These are phyloP conservation scores for Tetraodon nigroviridis DNA, from an alignment of 2,113 vertebrate genomes.

Conservation along the genomic window DNA sequence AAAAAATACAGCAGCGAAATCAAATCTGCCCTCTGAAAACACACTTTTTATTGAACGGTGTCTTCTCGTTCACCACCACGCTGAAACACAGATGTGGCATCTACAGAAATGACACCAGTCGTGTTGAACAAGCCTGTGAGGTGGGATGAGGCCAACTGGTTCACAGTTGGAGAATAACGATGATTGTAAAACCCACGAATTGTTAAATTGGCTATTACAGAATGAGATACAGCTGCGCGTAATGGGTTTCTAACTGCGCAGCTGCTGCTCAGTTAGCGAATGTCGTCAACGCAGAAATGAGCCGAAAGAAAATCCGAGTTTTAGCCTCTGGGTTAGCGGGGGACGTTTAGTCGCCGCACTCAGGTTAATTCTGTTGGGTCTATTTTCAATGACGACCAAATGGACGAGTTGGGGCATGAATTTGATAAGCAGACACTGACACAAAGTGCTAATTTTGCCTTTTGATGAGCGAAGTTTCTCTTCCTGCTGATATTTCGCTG, in stretches of 20 bases:
- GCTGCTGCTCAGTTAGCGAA: slow-evolving; percentile 25
- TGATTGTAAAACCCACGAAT: slow-evolving; percentile 4
- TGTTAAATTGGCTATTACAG: slow-evolving; percentile 14
- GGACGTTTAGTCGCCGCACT: slow-evolving; percentile 13
- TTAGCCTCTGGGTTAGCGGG: background rate
- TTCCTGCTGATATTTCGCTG: too few species aligned
- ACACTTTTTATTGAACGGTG: too few species aligned
- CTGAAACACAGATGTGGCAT: too few species aligned
- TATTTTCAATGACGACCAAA: slow-evolving; percentile 7
- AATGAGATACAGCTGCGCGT: slow-evolving; percentile 10
- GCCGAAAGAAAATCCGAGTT: slow-evolving; percentile 13
- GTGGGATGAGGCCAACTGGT: background rate
- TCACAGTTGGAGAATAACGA: slow-evolving; percentile 3
- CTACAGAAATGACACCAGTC: too few species aligned
- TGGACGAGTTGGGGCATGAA: background rate
- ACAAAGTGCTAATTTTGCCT: too few species aligned
- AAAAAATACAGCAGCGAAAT: too few species aligned
- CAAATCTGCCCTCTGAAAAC: too few species aligned
- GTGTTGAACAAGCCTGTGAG: too few species aligned
- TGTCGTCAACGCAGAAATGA: slow-evolving; percentile 16
- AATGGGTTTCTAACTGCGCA: slow-evolving; percentile 11
- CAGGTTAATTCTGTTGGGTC: slow-evolving; percentile 21
- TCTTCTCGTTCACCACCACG: too few species aligned
- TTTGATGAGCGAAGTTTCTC: too few species aligned
- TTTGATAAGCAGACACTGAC: background rate